Base-by-base conservation (phyloP, 2,888 invertebrate species). In the Pollenia amentaria region DNA sequence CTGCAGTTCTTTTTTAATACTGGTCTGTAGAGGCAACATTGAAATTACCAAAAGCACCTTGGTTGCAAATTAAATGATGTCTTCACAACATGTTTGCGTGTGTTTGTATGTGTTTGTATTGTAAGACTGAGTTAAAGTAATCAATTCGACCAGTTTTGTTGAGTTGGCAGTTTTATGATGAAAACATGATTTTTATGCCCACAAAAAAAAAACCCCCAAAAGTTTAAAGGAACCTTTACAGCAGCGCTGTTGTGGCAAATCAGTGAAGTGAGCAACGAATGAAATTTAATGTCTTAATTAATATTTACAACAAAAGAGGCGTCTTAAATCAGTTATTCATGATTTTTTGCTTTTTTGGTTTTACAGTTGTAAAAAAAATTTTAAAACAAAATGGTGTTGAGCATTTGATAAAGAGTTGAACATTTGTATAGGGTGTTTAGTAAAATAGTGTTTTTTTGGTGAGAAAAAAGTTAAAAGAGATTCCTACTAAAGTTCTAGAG, bases 211-310 rank as follows among this genome's bases (percentile, higher is more conserved):
- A 70, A 14, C 0, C 6, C 3, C 3, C 29, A 6, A 29, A 29
- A 29, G 3, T 29, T 29, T 29, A 18, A 69, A 69, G 14, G 64
- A 80, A 60, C 46, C n/a, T 64, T 64, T 64, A 16, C 64, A 14
- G 55, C 64, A 81, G 55, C 67, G 79, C 69, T 62, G 73, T 75
- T 73, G 72, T 48, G 29, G 65, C 48, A 44, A 55, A 67, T 65
- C 69, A 69, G 44, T 44, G 38, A 72, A 67, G 29, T 60, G 40
- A 48, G 46, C 38, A 29, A 77, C 51, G 51, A 75, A 79, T 65
- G 57, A 14, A n/a, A 16, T 79, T 88, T 91, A 90, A 91, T 91
- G 92, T 92, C 92, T 91, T 91, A 91, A 91, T 91, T 91, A 91
- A 91, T 89, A 90, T 91, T 91, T 90, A 92, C 90, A 89, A 90